These are phyloP conservation scores for Leptopilina drosophilae DNA, from an alignment of 2,888 invertebrate genomes.

Conservation along the genomic window DNA sequence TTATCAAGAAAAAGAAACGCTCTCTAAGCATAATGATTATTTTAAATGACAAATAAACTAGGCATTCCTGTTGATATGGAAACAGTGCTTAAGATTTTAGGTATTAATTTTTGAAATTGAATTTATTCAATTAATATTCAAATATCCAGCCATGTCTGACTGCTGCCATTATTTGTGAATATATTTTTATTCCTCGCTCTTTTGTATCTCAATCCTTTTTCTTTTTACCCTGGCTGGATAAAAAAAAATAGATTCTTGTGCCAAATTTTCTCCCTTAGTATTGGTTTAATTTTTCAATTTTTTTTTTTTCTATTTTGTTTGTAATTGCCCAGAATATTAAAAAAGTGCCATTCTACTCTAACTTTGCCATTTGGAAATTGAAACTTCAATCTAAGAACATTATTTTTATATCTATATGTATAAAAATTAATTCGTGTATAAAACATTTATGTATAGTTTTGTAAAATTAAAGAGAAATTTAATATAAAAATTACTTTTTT, in stretches of 20 bases:
- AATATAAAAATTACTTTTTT: too few relatives aligned
- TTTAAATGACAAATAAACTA: slow-evolving; percentile 49
- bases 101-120: slow-evolving; percentile 40
- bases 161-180: slow-evolving; percentile 42
- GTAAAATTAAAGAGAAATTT: too few relatives aligned
- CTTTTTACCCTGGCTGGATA: slow-evolving; percentile 41
- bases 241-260: slow-evolving; percentile 61
- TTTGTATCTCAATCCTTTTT: slow-evolving; percentile 31
- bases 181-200: slow-evolving; percentile 39
- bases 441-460: too few relatives aligned
- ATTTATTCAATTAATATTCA: slow-evolving; percentile 19
- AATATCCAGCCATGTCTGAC: slow-evolving; percentile 27
- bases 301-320: slow-evolving; percentile 41
- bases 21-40: slow-evolving; percentile 42
- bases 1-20: not conserved
- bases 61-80: slow-evolving; percentile 56
- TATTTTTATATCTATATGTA: not conserved
- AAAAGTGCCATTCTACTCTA: slow-evolving; percentile 18
- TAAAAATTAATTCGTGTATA: not conserved
- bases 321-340: not conserved
- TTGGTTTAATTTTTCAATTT: slow-evolving; percentile 59
- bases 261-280: slow-evolving; percentile 67
- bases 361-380: not conserved
- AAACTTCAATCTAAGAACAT: not conserved
- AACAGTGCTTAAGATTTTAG: slow-evolving; percentile 56